These are phyloP conservation scores for Monopterus albus DNA, from an alignment of 2,113 vertebrate species.

Conservation along the genomic window DNA sequence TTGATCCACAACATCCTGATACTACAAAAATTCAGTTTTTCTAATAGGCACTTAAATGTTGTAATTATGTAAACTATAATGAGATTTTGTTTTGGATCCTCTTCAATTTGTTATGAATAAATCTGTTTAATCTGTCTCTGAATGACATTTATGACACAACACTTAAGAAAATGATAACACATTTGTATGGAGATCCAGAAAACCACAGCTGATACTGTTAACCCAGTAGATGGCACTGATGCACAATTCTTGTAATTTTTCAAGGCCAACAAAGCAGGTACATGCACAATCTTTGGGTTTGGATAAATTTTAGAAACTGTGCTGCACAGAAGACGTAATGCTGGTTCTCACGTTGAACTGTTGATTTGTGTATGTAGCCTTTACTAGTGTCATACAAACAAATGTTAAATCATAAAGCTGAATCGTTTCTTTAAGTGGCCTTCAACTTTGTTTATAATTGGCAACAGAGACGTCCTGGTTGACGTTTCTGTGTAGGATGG, in stretches of 20 bases:
- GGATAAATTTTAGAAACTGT: not conserved
- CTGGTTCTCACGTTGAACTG: not conserved
- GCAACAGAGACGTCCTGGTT: too few species aligned
- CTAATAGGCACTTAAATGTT: too few species aligned
- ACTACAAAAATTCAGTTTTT: too few species aligned
- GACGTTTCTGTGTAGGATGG: too few species aligned
- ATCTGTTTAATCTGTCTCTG: not conserved
- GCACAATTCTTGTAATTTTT: conserved; percentile 22
- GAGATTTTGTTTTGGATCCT: too few species aligned
- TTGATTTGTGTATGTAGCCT: too few species aligned
- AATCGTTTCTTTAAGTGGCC: not conserved
- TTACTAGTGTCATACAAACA: not conserved
- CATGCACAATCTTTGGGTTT: not conserved
- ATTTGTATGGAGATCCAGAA: not conserved
- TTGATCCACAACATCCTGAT: not conserved
- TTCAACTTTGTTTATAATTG: not conserved
- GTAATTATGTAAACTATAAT: too few species aligned
- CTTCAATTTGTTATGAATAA: too few species aligned
- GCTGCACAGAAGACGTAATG: not conserved
- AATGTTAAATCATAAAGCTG: not conserved
- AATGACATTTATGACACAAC: not conserved
- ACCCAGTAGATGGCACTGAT: conserved; percentile 59
- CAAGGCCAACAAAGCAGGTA: not conserved
- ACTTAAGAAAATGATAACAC: not conserved
- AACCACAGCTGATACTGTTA: not conserved